Evolutionary conservation across 64 coral and sea anemone genomes (phyloP).

Genomic region (Platygyra sinensis): DNA sequence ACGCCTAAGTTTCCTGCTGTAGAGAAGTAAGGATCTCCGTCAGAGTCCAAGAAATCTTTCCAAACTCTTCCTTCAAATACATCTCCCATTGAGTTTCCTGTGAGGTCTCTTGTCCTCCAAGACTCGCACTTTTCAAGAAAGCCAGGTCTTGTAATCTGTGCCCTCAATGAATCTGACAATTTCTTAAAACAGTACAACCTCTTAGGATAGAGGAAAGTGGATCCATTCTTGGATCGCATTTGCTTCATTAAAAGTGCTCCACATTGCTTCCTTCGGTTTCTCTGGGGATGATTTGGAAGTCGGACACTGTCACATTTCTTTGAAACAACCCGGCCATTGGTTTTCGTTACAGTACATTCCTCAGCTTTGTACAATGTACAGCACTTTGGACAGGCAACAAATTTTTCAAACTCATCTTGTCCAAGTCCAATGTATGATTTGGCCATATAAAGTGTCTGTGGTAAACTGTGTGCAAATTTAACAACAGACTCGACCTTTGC

Average conservation of each 20-base stretch:
- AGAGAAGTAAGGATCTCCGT: not conserved
- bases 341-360: constrained; percentile 15
- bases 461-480: constrained; percentile 52
- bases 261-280: not conserved
- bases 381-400: constrained; percentile 62
- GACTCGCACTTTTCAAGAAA: constrained; percentile 48
- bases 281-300: constrained; percentile 51
- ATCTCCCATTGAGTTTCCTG: not conserved
- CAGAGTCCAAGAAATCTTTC: not conserved
- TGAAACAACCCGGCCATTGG: constrained; percentile 25
- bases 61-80: constrained; percentile 3
- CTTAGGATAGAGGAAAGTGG: not conserved
- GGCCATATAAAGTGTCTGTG: constrained; percentile 40
- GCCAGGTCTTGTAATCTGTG: not conserved
- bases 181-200: constrained; percentile 21
- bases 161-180: constrained; percentile 5
- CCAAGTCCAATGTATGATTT: constrained; percentile 31
- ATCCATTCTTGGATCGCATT: constrained; percentile 15
- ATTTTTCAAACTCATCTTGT: constrained; percentile 49
- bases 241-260: constrained; percentile 8
- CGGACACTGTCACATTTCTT: constrained; percentile 21
- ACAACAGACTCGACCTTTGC: constrained; percentile 12
- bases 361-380: constrained; percentile 41
- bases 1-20: not conserved
- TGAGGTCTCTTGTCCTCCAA: constrained; percentile 10